These are phyloP conservation scores for Denticeps clupeoides DNA, from an alignment of 2,797 vertebrate species.

Conservation along the genomic window DNA sequence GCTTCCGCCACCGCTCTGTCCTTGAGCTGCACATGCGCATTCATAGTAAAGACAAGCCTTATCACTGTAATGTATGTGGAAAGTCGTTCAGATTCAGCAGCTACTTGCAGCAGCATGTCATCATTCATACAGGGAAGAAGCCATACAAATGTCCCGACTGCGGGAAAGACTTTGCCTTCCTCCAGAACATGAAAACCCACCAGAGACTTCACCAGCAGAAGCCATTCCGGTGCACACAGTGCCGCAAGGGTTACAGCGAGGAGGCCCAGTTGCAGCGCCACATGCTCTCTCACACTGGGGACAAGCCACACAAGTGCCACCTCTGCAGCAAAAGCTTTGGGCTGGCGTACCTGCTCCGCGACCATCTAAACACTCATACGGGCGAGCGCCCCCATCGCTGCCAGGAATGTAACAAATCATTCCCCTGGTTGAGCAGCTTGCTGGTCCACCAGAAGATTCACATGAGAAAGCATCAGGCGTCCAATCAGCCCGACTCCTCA, in stretches of 20 bases:
- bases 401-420: slow-evolving; percentile 62
- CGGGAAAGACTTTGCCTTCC: slow-evolving; percentile 66
- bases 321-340: slow-evolving; percentile 65
- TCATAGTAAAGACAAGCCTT: slow-evolving; percentile 65
- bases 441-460: slow-evolving; percentile 69
- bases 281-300: slow-evolving; percentile 60
- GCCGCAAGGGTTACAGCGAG: slow-evolving; percentile 66
- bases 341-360: slow-evolving; percentile 62
- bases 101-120: slow-evolving; percentile 66
- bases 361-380: slow-evolving; percentile 71
- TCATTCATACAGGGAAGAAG: slow-evolving; percentile 67
- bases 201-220: slow-evolving; percentile 66
- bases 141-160: slow-evolving; percentile 68
- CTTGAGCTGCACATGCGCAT: slow-evolving; percentile 68
- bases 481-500: slow-evolving; percentile 33
- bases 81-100: slow-evolving; percentile 66
- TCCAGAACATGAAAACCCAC: slow-evolving; percentile 70
- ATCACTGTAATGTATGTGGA: slow-evolving; percentile 62
- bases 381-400: slow-evolving; percentile 66
- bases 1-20: slow-evolving; percentile 64
- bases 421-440: slow-evolving; percentile 69
- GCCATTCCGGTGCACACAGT: slow-evolving; percentile 65
- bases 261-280: slow-evolving; percentile 61
- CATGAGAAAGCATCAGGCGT: slow-evolving; percentile 50
- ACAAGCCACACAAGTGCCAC: slow-evolving; percentile 65